Percentiles rank a stretch among this genome's conserved stretches.
Conservation (phyloP, 37 sponge, comb jelly and placozoan species). For the Axinella damicornis region DNA sequence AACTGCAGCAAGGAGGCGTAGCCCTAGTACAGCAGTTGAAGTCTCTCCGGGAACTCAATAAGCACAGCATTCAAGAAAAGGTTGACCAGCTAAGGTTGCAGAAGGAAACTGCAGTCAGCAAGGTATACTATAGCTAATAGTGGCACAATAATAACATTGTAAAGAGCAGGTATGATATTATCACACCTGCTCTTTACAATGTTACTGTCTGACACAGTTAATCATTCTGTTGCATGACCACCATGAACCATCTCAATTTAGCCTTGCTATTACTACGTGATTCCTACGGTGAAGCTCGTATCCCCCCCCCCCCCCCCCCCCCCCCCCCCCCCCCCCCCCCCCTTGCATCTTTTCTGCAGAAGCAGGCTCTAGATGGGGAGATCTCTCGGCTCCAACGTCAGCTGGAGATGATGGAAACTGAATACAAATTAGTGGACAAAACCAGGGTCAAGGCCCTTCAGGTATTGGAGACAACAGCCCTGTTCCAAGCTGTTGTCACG, state of each 20-base stretch:
- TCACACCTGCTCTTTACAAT: no score
- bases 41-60: not conserved
- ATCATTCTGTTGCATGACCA: no score
- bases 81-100: conserved; percentile 35
- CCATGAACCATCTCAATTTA: no score
- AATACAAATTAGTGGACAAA: conserved; percentile 67
- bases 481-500: no score
- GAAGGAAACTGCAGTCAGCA: conserved; percentile 12
- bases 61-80: conserved; percentile 5
- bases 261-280: no score
- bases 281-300: no score
- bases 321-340: not conserved
- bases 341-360: conserved; percentile 1
- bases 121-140: conserved; percentile 19
- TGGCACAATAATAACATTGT: not conserved
- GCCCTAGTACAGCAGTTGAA: conserved; percentile 28
- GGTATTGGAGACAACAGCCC: not conserved
- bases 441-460: conserved; percentile 66
- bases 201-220: no score
- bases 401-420: conserved; percentile 52
- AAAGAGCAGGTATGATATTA: no score
- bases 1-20: conserved; percentile 22
- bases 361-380: not conserved
- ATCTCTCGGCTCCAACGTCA: conserved; percentile 23
- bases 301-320: not conserved